Conservation (phyloP, 2,888 invertebrate genomes). For the Rotaria sp. region DNA sequence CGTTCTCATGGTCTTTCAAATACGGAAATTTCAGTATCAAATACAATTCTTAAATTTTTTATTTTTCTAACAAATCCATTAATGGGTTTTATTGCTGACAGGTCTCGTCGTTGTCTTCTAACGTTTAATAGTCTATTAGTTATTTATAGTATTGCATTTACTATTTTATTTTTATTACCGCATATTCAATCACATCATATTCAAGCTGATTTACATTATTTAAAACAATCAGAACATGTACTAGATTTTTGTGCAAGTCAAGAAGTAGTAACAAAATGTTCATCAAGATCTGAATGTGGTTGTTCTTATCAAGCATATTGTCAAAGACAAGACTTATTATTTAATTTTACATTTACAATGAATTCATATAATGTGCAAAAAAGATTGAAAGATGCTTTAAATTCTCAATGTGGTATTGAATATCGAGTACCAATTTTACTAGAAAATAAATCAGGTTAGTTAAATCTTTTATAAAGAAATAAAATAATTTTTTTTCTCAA, state of each 20-base stretch:
- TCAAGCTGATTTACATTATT: not conserved
- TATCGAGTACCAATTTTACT: not conserved
- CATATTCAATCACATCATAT: not conserved
- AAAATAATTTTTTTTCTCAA: not conserved
- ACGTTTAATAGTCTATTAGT: not conserved
- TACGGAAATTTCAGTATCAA: not conserved
- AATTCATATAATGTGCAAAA: not conserved
- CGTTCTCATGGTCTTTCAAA: not conserved
- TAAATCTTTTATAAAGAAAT: not conserved
- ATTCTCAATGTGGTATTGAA: not conserved
- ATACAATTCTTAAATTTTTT: not conserved
- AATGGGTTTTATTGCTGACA: not conserved
- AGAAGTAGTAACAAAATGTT: not conserved
- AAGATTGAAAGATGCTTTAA: not conserved
- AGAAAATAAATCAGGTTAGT: not conserved
- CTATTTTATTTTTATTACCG: not conserved
- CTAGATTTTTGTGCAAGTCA: not conserved
- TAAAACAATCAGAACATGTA: not conserved
- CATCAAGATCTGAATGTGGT: slow-evolving; percentile 16
- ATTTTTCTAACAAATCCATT: not conserved
- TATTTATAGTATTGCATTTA: not conserved
- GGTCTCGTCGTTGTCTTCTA: not conserved
- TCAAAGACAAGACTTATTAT: not conserved
- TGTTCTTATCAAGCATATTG: not conserved
- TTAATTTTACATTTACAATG: not conserved